Percentiles rank a stretch among this genome's conserved stretches.
phyloP scores from a whole-genome alignment of 2,113 vertebrate species.

The Serilophus lunatus region DNA sequence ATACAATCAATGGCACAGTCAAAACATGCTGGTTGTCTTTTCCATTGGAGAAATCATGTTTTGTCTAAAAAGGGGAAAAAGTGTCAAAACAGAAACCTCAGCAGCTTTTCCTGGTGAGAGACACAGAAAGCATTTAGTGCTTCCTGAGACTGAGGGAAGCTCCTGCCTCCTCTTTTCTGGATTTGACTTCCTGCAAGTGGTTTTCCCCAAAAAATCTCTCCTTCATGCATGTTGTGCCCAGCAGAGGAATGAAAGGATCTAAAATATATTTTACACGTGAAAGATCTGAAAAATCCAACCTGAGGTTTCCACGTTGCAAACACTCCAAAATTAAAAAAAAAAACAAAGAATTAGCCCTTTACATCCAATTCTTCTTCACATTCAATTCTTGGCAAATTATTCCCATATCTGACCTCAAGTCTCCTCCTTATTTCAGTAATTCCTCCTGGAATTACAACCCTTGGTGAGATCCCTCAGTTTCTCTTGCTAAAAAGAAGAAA shows the following conservation, averaged over 20 bases:
- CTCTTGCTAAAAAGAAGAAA: not conserved
- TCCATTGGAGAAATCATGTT: not conserved
- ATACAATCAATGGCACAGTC: constrained; percentile 2
- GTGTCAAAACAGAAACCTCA: not conserved
- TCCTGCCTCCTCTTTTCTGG: not conserved
- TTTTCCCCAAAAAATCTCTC: not conserved
- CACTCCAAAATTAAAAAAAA: not conserved
- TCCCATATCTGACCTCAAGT: not conserved
- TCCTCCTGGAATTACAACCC: not conserved
- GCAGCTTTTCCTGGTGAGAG: not conserved
- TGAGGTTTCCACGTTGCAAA: not conserved
- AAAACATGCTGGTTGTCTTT: constrained; percentile 10
- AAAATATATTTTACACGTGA: fast-evolving
- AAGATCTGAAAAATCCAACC: not conserved
- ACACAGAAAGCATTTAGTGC: not conserved
- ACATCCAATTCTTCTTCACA: not conserved
- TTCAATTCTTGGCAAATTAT: not conserved
- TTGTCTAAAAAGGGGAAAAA: not conserved
- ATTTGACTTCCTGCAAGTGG: not conserved
- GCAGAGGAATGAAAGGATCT: not conserved
- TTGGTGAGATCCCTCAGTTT: not conserved
- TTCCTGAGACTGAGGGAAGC: not conserved
- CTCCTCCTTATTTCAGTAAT: no score
- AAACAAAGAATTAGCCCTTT: not conserved
- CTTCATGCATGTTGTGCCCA: not conserved